A percentile compares a stretch with the other conserved stretches of the same genome.
phyloP scores from a whole-genome alignment of 92 coral and sea anemone species.

The Umimayanthus chanpuru region DNA sequence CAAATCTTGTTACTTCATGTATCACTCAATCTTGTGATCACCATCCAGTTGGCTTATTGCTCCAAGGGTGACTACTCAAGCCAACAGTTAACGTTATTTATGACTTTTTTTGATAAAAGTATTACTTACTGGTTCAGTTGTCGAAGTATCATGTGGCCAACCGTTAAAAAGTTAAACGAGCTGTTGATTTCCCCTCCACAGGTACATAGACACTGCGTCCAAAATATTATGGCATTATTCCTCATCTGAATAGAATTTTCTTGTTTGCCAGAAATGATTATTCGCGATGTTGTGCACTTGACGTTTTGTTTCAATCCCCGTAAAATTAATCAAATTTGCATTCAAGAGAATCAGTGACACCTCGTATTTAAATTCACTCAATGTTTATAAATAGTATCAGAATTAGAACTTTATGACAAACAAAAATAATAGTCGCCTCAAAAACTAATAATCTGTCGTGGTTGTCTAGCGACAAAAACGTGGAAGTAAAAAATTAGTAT shows the following conservation, averaged over 20 bases:
- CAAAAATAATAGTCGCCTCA: background rate
- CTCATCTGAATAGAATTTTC: background rate
- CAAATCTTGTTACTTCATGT: background rate
- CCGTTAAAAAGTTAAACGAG: no score
- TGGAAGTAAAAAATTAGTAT: background rate
- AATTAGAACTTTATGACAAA: background rate
- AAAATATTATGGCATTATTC: background rate
- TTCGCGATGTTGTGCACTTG: background rate
- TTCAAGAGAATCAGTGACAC: constrained; percentile 16
- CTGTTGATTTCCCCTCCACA: no score
- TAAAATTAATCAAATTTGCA: constrained; percentile 17
- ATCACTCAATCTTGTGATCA: background rate
- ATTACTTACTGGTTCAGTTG: background rate
- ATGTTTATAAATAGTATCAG: background rate
- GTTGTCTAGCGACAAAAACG: constrained; percentile 23
- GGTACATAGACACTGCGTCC: no score
- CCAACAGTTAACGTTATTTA: background rate
- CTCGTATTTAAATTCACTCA: background rate
- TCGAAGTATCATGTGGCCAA: background rate
- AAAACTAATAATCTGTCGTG: constrained; percentile 15
- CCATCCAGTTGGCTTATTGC: background rate
- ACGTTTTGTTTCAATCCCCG: background rate
- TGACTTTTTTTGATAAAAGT: background rate
- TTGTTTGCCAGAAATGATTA: background rate
- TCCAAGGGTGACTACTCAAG: no score